Base-by-base conservation (phyloP, 2,888 invertebrate genomes). In the Ochropacha duplaris region DNA sequence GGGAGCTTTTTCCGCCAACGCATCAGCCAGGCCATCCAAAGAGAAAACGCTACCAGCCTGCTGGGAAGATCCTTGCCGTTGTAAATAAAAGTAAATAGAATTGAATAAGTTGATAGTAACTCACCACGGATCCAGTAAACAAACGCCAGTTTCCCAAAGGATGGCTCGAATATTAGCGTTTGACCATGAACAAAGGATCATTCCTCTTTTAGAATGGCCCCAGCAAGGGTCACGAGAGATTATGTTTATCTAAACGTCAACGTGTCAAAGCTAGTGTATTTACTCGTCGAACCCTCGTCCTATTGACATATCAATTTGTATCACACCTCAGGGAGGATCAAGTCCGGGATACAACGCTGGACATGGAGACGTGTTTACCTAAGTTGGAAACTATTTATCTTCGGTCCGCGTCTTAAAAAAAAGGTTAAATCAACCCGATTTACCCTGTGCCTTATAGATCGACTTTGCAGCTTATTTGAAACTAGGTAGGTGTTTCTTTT, bases 261-360 rank as follows among this genome's bases (percentile, higher is more conserved):
- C 31, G 50, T 57, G 22, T 26, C 58, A 52, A 51, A 34, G 57
- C 52, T 51, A 58, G 52, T 59, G 56, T 62, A 39, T 19, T 39
- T 50, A 51, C 44, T 44, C 44, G 28, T 44, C 28, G 50, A 49
- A 71, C 72, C 74, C 72, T 71, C 59, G 58, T 69, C 64, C 57
- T 55, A 52, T 60, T 65, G 73, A 69, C 69, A 59, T 69, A 57
- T 74, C 66, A 66, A 71, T 71, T 74, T 69, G 66, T 67, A 59
- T 64, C 61, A 54, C 62, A 54, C 51, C 66, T 58, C 54, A 3
- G 54, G 50, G 34, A n/a, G 36, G 36, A 19, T 24, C 36, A n/a
- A 19, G 39, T 22, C n/a, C 36, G 34, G n/a, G 36, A 36, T 36
- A 36, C 36, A 36, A 4, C n/a, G n/a, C 55, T 49, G 16, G 54